Conservation (phyloP, 2,797 vertebrate genomes). For the Remorina albescens region DNA sequence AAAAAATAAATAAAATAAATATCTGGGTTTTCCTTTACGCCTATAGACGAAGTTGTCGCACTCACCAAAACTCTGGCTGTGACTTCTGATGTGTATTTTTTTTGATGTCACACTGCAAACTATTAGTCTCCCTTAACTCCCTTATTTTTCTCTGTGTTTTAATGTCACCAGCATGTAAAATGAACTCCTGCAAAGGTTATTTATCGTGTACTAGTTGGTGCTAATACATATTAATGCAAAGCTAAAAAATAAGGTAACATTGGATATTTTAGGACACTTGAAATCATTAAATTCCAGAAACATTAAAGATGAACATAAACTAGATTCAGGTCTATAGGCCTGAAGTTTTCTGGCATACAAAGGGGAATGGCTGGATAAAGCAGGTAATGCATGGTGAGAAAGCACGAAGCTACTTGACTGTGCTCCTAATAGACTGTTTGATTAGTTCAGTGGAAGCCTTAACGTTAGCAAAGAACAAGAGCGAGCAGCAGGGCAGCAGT, state of each 20-base stretch:
- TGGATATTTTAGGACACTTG: slow-evolving; percentile 1
- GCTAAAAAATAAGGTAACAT: slow-evolving; percentile 21
- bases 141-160: neutral
- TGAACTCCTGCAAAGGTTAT: slow-evolving; percentile 2
- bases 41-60: too few relatives aligned
- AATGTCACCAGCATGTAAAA: slow-evolving; percentile 22
- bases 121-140: slow-evolving; percentile 6
- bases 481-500: slow-evolving; percentile 21
- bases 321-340: neutral
- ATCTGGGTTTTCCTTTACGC: too few relatives aligned
- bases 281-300: slow-evolving; percentile 7
- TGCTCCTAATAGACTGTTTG: slow-evolving; percentile 39
- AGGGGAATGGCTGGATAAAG: neutral
- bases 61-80: too few relatives aligned
- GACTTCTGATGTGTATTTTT: slow-evolving; percentile 18
- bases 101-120: slow-evolving; percentile 21
- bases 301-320: neutral
- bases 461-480: slow-evolving; percentile 17
- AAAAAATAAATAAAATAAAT: too few relatives aligned
- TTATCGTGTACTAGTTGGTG: slow-evolving; percentile 23
- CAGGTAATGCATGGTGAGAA: slow-evolving; percentile 13
- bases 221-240: slow-evolving; percentile 16
- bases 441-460: slow-evolving; percentile 35
- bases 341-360: neutral
- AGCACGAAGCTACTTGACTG: neutral